Base-by-base conservation (phyloP, 1,140 invertebrate genomes). In the Neuroterus valhalla region DNA sequence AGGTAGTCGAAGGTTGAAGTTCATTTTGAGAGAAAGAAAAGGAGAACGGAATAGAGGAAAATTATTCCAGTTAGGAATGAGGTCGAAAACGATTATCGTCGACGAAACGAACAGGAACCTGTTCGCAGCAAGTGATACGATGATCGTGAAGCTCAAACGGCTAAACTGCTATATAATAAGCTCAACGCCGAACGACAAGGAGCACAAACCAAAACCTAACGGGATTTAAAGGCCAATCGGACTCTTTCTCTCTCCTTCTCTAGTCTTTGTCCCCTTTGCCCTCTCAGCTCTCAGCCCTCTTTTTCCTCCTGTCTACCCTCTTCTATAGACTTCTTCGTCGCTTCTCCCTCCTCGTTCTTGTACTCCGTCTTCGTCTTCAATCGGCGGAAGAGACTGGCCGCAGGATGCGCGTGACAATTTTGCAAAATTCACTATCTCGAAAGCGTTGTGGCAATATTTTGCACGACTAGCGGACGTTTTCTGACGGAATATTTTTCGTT, bases 391-490 rank as follows among this genome's bases (percentile, higher is more conserved):
- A 79, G 81, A 82, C 48, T 62, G 70, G 76, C 77, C 71, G 85
- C 87, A 85, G 85, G 86, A 88, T 86, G 87, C 86, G 79, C 87
- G 87, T 89, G 87, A 89, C 86, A 78, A 84, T 89, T 85, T 85
- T 88, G 85, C 83, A 82, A 85, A 89, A 86, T 82, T 71, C 78
- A 77, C 72, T 69, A 79, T 78, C 71, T 68, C 71, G 67, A 44
- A 62, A 62, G 23, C 31, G 23, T 62, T 62, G 31, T 38, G 31
- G 31, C 31, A 8, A 8, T 38, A 38, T 38, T 38, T 38, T 38
- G 31, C 31, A 38, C 31, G 5, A 10, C 31, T 38, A 38, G 31
- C 31, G 31, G 31, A 38, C 31, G 31, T 38, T 38, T 8, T 38
- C 31, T 8, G 31, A 5, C 31, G 31, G 31, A 38, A 38, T 38